phyloP scores from a whole-genome alignment of 2,113 vertebrate species.

The Oxygymnocypris stewartii region DNA sequence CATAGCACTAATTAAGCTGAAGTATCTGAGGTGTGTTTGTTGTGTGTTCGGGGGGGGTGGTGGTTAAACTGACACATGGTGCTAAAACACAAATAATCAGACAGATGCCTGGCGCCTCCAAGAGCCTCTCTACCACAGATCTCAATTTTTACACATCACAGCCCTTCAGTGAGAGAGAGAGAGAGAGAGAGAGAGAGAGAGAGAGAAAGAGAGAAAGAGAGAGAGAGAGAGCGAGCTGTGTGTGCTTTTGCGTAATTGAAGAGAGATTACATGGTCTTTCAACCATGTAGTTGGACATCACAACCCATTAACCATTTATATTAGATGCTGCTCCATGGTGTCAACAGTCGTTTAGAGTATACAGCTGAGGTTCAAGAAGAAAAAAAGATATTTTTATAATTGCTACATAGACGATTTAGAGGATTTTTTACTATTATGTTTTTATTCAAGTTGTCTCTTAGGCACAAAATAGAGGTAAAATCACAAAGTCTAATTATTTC shows the following conservation, averaged over 20 bases:
- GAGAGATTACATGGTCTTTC: constrained; percentile 95
- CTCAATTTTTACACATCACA: constrained; percentile 91
- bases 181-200: too few relatives aligned
- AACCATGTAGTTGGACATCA: constrained; percentile 95
- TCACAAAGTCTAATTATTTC: neutral
- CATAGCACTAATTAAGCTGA: neutral
- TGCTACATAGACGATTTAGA: constrained; percentile 30
- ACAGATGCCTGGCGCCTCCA: constrained; percentile 85
- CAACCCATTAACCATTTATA: constrained; percentile 93
- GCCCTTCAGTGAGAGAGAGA: constrained; percentile 74
- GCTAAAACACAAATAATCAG: constrained; percentile 72
- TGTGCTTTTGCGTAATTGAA: constrained; percentile 95
- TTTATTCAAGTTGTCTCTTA: neutral
- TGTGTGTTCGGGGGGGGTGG: constrained; percentile 21
- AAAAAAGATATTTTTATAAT: constrained; percentile 56
- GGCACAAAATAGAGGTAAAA: neutral
- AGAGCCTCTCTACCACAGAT: constrained; percentile 79
- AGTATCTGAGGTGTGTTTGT: neutral
- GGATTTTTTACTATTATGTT: neutral
- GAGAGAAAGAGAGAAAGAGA: constrained; percentile 57
- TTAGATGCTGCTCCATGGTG: constrained; percentile 92
- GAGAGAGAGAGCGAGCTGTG: too few relatives aligned
- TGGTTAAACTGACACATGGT: constrained; percentile 70
- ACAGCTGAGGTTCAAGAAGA: constrained; percentile 70
- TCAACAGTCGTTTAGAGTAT: constrained; percentile 90